These are phyloP conservation scores for Unio pictorum DNA, from an alignment of 2,888 invertebrate genomes.

Conservation along the genomic window DNA sequence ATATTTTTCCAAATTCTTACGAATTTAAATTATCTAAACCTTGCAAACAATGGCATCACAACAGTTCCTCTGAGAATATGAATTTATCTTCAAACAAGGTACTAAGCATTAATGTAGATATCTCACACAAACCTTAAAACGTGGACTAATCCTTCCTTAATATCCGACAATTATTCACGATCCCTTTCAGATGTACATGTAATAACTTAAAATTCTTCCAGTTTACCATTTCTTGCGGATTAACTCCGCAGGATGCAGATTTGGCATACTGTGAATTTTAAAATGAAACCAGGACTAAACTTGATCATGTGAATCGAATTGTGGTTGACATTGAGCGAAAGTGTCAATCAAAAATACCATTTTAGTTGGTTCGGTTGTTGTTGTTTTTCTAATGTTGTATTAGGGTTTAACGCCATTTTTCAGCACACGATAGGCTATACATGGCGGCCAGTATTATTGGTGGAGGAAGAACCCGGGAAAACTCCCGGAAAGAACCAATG, in stretches of 20 bases:
- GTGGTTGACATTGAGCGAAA: neutral
- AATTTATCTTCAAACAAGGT: neutral
- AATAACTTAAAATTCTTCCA: neutral
- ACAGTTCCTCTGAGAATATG: neutral
- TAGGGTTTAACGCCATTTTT: too few relatives aligned
- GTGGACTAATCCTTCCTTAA: neutral
- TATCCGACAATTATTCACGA: neutral
- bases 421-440: too few relatives aligned
- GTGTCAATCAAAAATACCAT: neutral
- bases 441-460: too few relatives aligned
- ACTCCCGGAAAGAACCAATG: too few relatives aligned
- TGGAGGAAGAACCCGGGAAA: too few relatives aligned
- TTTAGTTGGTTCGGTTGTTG: neutral
- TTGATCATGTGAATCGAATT: neutral
- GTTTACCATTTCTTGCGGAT: too few relatives aligned
- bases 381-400: too few relatives aligned
- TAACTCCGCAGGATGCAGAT: too few relatives aligned
- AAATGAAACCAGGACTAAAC: too few relatives aligned
- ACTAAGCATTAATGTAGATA: neutral
- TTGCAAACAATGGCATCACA: neutral
- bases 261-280: too few relatives aligned
- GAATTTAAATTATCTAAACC: neutral
- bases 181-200: neutral
- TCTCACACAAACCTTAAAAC: conserved; percentile 1
- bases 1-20: neutral